Evolutionary conservation across 1,140 invertebrate genomes (phyloP).

Genomic region (Euura lappo): DNA sequence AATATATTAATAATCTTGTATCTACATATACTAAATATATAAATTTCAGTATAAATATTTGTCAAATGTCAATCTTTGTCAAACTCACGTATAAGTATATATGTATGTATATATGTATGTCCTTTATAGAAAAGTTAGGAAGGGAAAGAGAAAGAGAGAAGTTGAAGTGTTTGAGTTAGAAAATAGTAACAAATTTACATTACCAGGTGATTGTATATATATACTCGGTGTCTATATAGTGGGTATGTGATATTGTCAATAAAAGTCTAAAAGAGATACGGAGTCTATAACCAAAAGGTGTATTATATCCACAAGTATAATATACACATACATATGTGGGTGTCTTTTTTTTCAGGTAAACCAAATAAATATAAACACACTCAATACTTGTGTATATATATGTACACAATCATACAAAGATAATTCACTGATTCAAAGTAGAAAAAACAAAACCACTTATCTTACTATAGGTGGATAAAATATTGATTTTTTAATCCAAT

Average conservation of each 20-base stretch:
- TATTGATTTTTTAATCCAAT: no score
- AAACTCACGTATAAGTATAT: conserved; percentile 23
- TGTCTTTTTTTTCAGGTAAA: background rate
- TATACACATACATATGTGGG: no score
- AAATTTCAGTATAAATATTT: conserved; percentile 39
- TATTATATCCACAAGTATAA: no score
- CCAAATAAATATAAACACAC: background rate
- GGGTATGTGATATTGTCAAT: background rate
- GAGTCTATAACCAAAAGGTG: no score
- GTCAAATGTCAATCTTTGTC: conserved; percentile 30
- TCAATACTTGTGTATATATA: background rate
- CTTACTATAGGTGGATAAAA: no score
- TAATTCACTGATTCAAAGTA: background rate
- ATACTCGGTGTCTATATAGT: background rate
- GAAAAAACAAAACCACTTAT: background rate
- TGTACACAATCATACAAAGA: background rate
- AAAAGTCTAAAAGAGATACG: conserved; percentile 8
- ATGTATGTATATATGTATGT: no score
- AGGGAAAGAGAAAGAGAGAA: no score
- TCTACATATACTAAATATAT: conserved; percentile 12
- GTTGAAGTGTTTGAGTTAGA: conserved; percentile 34
- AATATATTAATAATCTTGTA: conserved; percentile 6
- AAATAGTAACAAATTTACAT: conserved; percentile 39
- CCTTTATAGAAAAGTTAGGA: no score
- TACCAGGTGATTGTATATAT: conserved; percentile 11